Percentiles rank a stretch among this genome's conserved stretches.
Evolutionary conservation across 1,140 invertebrate genomes (phyloP).

Genomic region (Pectinophora gossypiella): DNA sequence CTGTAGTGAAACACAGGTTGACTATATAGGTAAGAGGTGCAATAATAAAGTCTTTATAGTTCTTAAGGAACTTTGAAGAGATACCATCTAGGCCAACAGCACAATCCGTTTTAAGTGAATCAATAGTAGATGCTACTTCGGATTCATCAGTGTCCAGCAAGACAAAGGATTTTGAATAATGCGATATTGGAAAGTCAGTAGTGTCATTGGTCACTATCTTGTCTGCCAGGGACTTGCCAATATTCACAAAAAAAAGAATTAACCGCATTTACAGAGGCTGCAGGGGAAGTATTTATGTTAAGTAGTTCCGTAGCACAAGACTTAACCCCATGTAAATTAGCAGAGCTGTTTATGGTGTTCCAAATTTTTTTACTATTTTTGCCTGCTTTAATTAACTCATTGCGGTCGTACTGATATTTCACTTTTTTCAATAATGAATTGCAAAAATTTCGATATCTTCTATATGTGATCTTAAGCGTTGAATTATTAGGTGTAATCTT

Average conservation of each 20-base stretch:
- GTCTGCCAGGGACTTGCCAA: slow-evolving; percentile 2
- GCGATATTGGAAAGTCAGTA: too few relatives aligned
- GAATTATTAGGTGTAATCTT: slow-evolving; percentile 5
- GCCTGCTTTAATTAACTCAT: not conserved
- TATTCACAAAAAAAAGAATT: slow-evolving; percentile 9
- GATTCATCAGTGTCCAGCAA: not conserved
- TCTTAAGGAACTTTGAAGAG: slow-evolving; percentile 1
- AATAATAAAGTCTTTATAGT: not conserved
- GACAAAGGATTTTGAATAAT: not conserved
- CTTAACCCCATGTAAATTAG: not conserved
- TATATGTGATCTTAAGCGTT: slow-evolving; percentile 1
- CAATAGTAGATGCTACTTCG: not conserved
- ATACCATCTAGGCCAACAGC: slow-evolving; percentile 1
- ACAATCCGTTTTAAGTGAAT: not conserved
- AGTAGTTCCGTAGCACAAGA: not conserved
- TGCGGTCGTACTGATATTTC: slow-evolving; percentile 5
- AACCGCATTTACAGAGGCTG: not conserved
- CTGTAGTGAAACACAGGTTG: not conserved
- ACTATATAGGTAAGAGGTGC: slow-evolving; percentile 1
- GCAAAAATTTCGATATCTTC: slow-evolving; percentile 14
- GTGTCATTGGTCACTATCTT: too few relatives aligned
- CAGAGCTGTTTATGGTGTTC: slow-evolving; percentile 7
- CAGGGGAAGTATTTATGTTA: not conserved
- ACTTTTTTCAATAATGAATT: slow-evolving; percentile 10
- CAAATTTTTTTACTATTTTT: slow-evolving; percentile 10